A percentile compares a stretch with the other conserved stretches of the same genome.
phyloP scores from a whole-genome alignment of 2,113 vertebrate genomes.

The Aphyosemion australe region DNA sequence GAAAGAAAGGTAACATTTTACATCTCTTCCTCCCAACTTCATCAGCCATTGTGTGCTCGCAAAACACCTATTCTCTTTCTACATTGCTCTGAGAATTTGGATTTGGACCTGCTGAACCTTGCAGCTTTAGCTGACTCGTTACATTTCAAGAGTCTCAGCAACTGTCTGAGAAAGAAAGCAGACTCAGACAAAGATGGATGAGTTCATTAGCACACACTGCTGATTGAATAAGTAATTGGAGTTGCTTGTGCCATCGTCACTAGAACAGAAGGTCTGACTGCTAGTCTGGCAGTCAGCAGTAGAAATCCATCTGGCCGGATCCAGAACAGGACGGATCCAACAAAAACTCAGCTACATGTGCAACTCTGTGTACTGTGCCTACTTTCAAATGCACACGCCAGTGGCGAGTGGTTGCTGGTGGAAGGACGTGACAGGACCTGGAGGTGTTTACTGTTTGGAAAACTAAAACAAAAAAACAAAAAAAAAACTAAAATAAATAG shows the following conservation, averaged over 20 bases:
- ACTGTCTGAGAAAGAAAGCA: conserved; percentile 28
- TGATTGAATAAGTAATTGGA: conserved; percentile 38
- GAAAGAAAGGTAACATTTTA: no score
- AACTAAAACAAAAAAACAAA: conserved; percentile 12
- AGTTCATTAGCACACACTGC: conserved; percentile 42
- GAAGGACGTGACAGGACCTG: conserved; percentile 43
- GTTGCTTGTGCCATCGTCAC: conserved; percentile 41
- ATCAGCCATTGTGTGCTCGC: not conserved
- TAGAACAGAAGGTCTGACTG: conserved; percentile 28
- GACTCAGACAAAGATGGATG: conserved; percentile 36
- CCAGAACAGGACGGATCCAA: conserved; percentile 42
- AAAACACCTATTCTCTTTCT: not conserved
- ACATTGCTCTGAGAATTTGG: not conserved
- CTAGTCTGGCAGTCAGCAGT: conserved; percentile 45
- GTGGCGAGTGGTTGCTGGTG: conserved; percentile 35
- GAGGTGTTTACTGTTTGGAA: conserved; percentile 5
- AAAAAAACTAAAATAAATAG: conserved; percentile 9
- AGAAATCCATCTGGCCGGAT: conserved; percentile 51
- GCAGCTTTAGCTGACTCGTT: not conserved
- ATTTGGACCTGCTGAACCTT: conserved; percentile 1
- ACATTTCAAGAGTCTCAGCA: conserved; percentile 14
- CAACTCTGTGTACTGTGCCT: conserved; percentile 34
- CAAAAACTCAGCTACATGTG: conserved; percentile 31
- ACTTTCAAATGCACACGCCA: conserved; percentile 31
- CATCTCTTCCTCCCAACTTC: no score